Base-by-base conservation (phyloP, 1,140 invertebrate genomes). In the Leptinotarsa undecemlineata region DNA sequence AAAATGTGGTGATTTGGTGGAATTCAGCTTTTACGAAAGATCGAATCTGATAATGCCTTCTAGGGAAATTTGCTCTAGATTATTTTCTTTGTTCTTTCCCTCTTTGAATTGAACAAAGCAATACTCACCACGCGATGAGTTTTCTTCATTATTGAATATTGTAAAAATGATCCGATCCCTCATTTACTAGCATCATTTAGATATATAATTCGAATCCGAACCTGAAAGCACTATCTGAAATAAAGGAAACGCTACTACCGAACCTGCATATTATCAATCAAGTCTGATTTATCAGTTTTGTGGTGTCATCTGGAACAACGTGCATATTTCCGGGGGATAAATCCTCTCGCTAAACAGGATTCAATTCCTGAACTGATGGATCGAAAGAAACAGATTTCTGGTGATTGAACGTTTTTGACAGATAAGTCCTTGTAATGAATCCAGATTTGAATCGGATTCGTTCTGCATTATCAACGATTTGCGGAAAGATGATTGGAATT, bases 191-290 rank as follows among this genome's bases (percentile, higher is more conserved):
- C 6, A 1, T 23, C 8, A 42, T 42, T 42, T 2, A 42, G 33
- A 42, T 42, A 42, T 0, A 11, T 11, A 42, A 42, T 42, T 42
- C 0, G 8, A 42, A 42, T 0, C 8, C 8, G 33, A 42, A 8
- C 1, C 2, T 42, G 2, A 42, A 42, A 11, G 8, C 33, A 42
- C 33, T 42, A 66, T 33, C 15, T 20, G 4, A 66, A 20, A 3
- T 66, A 13, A n/a, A 21, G 63, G 21, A 66, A 66, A 66, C 11
- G 4, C 5, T n/a, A 23, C 6, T 66, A 13, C 15, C 20, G 63
- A 66, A 20, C n/a, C 26, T 23, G 20, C n/a, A 13, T 66, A 66
- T 66, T 66, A 66, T 66, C 33, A 48, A 69, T 69, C 48, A 69
- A 17, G 23, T 48, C 17, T 48, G 15, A 57, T 57, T 57, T 57